Evolutionary conservation across 2,888 invertebrate species (phyloP).

Genomic region (Lydus trimaculatus): DNA sequence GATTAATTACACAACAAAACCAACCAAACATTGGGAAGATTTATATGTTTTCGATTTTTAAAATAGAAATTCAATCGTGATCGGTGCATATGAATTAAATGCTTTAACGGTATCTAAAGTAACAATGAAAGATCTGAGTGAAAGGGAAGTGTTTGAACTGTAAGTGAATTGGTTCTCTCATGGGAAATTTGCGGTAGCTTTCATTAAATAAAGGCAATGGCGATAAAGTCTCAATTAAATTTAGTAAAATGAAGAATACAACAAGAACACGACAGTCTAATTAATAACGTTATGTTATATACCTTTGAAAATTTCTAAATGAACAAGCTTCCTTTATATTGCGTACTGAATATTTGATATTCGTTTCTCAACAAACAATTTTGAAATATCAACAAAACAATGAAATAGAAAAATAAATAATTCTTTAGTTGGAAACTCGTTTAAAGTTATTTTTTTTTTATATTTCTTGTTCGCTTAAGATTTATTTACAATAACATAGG

Average conservation of each 20-base stretch:
- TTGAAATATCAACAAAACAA: not conserved
- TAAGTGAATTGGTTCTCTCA: slow-evolving; percentile 27
- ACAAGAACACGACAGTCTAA: slow-evolving; percentile 14
- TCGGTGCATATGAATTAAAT: no score
- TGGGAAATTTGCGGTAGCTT: slow-evolving; percentile 28
- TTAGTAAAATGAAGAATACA: slow-evolving; percentile 15
- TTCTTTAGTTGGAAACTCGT: not conserved
- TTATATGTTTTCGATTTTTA: no score
- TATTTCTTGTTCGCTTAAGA: not conserved
- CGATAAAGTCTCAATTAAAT: slow-evolving; percentile 30
- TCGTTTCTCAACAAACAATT: not conserved
- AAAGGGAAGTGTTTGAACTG: slow-evolving; percentile 23
- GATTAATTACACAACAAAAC: not conserved
- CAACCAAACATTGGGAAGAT: no score
- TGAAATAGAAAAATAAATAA: not conserved
- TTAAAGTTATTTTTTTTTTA: not conserved
- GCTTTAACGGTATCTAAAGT: not conserved
- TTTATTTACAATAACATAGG: not conserved
- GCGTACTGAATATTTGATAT: not conserved
- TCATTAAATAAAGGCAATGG: slow-evolving; percentile 27
- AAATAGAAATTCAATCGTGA: no score
- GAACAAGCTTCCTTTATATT: not conserved
- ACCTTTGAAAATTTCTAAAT: not conserved
- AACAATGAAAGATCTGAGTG: slow-evolving; percentile 23
- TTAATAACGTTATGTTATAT: slow-evolving; percentile 7